phyloP scores from a whole-genome alignment of 2,797 vertebrate genomes.

The Premnoplex brunnescens region DNA sequence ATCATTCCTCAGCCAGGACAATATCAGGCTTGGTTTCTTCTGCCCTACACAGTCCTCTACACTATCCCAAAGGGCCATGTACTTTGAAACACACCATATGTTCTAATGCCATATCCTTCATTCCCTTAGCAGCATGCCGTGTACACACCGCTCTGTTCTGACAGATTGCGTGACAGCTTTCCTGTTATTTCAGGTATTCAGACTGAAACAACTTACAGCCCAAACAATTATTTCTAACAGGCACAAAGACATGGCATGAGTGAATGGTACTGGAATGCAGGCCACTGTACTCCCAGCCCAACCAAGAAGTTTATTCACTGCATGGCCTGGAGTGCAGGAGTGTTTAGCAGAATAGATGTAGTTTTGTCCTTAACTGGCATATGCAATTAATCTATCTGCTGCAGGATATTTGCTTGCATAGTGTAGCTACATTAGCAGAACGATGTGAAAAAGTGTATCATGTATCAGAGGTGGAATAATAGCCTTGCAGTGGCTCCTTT shows the following conservation, averaged over 20 bases:
- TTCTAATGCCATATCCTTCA: background rate
- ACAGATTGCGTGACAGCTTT: background rate
- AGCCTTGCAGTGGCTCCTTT: background rate
- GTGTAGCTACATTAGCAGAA: background rate
- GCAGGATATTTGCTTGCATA: slow-evolving; percentile 15
- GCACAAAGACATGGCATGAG: background rate
- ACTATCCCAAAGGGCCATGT: background rate
- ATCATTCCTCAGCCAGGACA: background rate
- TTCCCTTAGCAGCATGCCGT: background rate
- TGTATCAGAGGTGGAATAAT: background rate
- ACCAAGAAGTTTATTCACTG: background rate
- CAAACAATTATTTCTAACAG: background rate
- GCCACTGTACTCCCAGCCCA: background rate
- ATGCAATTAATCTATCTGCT: background rate
- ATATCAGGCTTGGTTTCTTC: background rate
- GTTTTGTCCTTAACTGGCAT: slow-evolving; percentile 1
- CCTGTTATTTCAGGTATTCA: slow-evolving; percentile 12
- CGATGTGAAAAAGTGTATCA: background rate
- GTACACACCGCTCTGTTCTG: background rate
- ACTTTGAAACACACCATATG: slow-evolving; percentile 12
- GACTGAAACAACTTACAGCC: background rate
- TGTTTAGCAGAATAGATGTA: background rate
- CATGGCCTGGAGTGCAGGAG: background rate
- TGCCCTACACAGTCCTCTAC: background rate
- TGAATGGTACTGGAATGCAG: background rate